Conservation (phyloP, 2,888 invertebrate species). For the Copidosoma aretas region DNA sequence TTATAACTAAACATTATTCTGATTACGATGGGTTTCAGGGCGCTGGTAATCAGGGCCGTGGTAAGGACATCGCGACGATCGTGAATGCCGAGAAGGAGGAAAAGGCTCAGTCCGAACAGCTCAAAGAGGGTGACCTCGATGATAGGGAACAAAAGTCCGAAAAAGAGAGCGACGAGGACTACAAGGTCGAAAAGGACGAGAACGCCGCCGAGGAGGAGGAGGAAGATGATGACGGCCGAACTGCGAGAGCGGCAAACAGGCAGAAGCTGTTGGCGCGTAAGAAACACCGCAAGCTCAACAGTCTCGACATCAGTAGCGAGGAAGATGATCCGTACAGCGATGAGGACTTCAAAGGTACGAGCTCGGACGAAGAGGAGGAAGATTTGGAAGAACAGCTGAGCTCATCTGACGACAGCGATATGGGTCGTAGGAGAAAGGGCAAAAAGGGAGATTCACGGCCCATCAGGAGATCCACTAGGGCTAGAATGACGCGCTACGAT, state of each 20-base stretch:
- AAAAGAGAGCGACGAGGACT: slow-evolving; percentile 59
- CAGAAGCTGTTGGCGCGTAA: slow-evolving; percentile 60
- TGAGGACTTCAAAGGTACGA: slow-evolving; percentile 89
- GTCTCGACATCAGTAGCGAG: slow-evolving; percentile 80
- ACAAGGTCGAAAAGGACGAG: slow-evolving; percentile 56
- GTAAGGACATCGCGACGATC: slow-evolving; percentile 92
- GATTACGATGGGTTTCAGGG: slow-evolving; percentile 63
- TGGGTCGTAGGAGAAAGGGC: slow-evolving; percentile 63
- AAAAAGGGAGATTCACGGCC: slow-evolving; percentile 63
- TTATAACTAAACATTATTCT: not conserved
- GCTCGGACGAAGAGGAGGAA: slow-evolving; percentile 70
- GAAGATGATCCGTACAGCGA: slow-evolving; percentile 85
- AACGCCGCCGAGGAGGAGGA: slow-evolving; percentile 59
- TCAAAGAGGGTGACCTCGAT: slow-evolving; percentile 64
- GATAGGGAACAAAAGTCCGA: slow-evolving; percentile 53
- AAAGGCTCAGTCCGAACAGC: slow-evolving; percentile 51
- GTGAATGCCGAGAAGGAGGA: slow-evolving; percentile 78
- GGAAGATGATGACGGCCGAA: slow-evolving; percentile 51
- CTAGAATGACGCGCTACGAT: slow-evolving; percentile 65
- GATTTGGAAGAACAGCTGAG: slow-evolving; percentile 66
- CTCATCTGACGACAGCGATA: slow-evolving; percentile 68
- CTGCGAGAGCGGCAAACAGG: slow-evolving; percentile 55
- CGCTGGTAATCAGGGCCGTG: slow-evolving; percentile 81
- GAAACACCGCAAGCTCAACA: slow-evolving; percentile 79
- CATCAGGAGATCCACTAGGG: slow-evolving; percentile 66